A percentile compares a stretch with the other conserved stretches of the same genome.
Evolutionary conservation across 2,113 vertebrate genomes (phyloP).

Genomic region (Thymallus thymallus): DNA sequence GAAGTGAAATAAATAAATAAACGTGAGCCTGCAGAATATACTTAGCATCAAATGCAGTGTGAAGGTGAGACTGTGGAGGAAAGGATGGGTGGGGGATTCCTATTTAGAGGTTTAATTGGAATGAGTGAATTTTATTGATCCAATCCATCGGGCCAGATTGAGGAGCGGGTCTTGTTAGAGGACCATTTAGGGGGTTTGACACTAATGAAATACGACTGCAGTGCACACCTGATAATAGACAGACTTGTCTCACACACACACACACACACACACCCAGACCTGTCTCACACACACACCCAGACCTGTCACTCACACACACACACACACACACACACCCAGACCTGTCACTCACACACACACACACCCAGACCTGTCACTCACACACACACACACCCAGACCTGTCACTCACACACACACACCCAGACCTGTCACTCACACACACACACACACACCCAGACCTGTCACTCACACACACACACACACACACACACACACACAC

Average conservation of each 20-base stretch:
- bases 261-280: slow-evolving; percentile 20
- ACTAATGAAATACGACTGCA: slow-evolving; percentile 67
- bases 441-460: no score
- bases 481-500: no score
- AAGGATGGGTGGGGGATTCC: slow-evolving; percentile 29
- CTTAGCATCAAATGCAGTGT: slow-evolving; percentile 61
- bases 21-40: slow-evolving; percentile 48
- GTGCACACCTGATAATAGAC: slow-evolving; percentile 53
- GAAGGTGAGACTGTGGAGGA: slow-evolving; percentile 34
- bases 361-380: no score
- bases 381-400: slow-evolving; percentile 20
- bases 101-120: slow-evolving; percentile 73
- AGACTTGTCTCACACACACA: slow-evolving; percentile 18
- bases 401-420: neutral
- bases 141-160: slow-evolving; percentile 58
- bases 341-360: no score
- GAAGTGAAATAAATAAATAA: slow-evolving; percentile 52
- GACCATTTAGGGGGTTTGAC: slow-evolving; percentile 55
- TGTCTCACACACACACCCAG: neutral
- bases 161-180: slow-evolving; percentile 46
- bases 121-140: slow-evolving; percentile 64
- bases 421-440: no score
- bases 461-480: no score
- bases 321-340: no score
- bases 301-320: no score